Percentiles rank a stretch among this genome's conserved stretches.
Conservation (phyloP, 2,888 invertebrate genomes). For the Eumacrocentrus americanus region DNA sequence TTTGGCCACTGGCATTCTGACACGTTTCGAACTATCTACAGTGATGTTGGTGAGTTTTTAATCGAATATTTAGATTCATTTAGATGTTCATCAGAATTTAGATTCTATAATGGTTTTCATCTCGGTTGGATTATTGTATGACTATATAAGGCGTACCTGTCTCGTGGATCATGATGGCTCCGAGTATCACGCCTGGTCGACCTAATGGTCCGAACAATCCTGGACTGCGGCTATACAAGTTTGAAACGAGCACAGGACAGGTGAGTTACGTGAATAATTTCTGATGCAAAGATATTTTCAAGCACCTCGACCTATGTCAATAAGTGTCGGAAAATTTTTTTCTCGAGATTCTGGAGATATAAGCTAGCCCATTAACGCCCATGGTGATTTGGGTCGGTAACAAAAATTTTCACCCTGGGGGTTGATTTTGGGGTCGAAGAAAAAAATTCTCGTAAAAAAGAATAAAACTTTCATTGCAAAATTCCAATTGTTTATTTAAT, state of each 20-base stretch:
- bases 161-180: conserved; percentile 87
- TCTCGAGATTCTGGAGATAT: background rate
- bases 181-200: conserved; percentile 87
- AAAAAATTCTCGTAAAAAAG: no score
- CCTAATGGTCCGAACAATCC: conserved; percentile 84
- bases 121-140: background rate
- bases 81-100: no score
- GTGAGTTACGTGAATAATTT: conserved; percentile 61
- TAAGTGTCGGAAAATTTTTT: no score
- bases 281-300: background rate
- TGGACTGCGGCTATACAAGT: conserved; percentile 86
- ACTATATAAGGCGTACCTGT: conserved; percentile 74
- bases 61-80: background rate
- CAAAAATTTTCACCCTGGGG: no score
- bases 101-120: background rate
- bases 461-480: background rate
- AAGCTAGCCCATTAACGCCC: no score
- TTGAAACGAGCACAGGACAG: conserved; percentile 86
- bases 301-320: background rate
- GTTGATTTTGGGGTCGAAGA: no score
- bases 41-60: conserved; percentile 70
- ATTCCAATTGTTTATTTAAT: background rate
- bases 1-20: conserved; percentile 93
- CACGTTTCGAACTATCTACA: conserved; percentile 85
- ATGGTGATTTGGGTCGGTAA: no score